Percentiles rank a stretch among this genome's conserved stretches.
Evolutionary conservation across 2,888 invertebrate species (phyloP).

Genomic region (Caenorhabditis uteleia): DNA sequence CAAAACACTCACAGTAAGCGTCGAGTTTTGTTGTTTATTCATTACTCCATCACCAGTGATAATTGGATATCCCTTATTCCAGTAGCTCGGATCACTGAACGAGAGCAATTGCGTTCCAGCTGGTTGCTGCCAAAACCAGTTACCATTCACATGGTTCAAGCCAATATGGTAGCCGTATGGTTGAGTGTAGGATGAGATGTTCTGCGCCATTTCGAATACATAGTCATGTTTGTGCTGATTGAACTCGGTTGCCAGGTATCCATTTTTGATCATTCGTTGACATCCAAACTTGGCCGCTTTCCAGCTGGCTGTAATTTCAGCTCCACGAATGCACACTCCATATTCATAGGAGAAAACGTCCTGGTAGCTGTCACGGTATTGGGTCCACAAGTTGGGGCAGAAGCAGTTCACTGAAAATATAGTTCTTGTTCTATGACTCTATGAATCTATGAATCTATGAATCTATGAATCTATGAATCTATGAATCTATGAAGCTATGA

Average conservation of each 20-base stretch:
- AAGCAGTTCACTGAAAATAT: conserved; percentile 36
- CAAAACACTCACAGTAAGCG: too few relatives aligned
- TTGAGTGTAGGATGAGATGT: conserved; percentile 5
- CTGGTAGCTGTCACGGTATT: conserved; percentile 11
- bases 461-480: too few relatives aligned
- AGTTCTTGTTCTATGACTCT: too few relatives aligned
- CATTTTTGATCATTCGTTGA: conserved; percentile 7
- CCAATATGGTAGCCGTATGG: conserved; percentile 23
- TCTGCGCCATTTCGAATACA: background rate
- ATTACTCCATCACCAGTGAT: too few relatives aligned
- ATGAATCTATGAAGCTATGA: too few relatives aligned
- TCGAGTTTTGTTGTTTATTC: too few relatives aligned
- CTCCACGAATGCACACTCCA: conserved; percentile 23
- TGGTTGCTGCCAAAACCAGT: conserved; percentile 20
- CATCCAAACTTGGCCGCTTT: conserved; percentile 24
- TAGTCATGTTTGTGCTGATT: conserved; percentile 20
- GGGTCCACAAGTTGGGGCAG: conserved; percentile 31
- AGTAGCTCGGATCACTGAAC: too few relatives aligned
- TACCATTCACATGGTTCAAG: conserved; percentile 1
- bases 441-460: too few relatives aligned
- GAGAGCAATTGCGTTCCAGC: too few relatives aligned
- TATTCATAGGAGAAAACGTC: conserved; percentile 17
- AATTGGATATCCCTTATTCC: too few relatives aligned
- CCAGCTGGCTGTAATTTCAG: conserved; percentile 17
- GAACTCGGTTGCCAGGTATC: conserved; percentile 21